A percentile compares a stretch with the other conserved stretches of the same genome.
Conservation (phyloP, 2,113 vertebrate species). For the Pelvicachromis taeniatus region DNA sequence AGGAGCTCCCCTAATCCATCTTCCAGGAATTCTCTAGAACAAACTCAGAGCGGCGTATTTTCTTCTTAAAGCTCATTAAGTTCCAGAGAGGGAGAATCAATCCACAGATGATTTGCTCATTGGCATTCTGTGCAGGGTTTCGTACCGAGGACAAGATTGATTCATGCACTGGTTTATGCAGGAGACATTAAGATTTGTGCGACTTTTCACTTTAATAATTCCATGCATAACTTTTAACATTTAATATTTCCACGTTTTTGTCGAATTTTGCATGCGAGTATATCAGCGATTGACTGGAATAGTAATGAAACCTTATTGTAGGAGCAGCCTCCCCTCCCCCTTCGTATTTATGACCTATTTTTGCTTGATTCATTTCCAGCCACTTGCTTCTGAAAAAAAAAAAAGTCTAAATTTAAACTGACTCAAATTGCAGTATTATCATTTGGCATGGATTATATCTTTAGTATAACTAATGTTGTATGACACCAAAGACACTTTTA, state of each 20-base stretch:
- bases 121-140: background rate
- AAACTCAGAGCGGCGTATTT: background rate
- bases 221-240: background rate
- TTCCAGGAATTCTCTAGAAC: slow-evolving; percentile 29
- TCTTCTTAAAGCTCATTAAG: background rate
- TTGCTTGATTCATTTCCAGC: background rate
- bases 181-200: background rate
- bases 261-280: background rate
- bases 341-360: slow-evolving; percentile 20
- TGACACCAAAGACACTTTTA: background rate
- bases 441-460: background rate
- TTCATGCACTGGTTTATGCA: background rate
- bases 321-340: slow-evolving; percentile 4
- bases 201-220: background rate
- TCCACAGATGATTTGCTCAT: background rate
- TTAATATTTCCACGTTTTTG: background rate
- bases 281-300: background rate
- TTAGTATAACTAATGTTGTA: background rate
- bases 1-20: slow-evolving; percentile 6
- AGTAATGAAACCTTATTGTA: background rate
- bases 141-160: background rate
- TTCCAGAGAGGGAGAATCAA: background rate
- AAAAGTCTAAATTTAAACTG: background rate
- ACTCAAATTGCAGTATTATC: background rate
- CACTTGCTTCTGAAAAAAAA: background rate